These are phyloP conservation scores for Halcyon senegalensis DNA, from an alignment of 2,113 vertebrate species.

Conservation along the genomic window DNA sequence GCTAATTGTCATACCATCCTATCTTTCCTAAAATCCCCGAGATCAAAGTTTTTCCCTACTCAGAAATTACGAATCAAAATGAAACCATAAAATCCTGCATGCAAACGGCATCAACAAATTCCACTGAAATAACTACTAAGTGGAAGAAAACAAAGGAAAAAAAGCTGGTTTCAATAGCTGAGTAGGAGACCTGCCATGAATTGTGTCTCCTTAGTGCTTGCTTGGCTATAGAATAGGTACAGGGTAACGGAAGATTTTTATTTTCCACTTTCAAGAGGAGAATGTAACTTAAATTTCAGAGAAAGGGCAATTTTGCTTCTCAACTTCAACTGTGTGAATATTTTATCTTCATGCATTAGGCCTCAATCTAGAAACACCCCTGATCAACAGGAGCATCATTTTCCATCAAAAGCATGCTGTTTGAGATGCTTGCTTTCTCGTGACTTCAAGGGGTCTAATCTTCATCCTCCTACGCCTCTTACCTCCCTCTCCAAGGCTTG, in stretches of 20 bases:
- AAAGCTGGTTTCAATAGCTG: background rate
- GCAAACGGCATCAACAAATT: background rate
- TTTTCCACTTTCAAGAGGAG: background rate
- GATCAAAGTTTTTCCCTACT: background rate
- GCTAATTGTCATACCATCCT: background rate
- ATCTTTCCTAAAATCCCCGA: background rate
- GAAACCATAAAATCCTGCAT: background rate
- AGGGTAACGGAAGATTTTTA: background rate
- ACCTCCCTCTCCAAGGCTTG: background rate
- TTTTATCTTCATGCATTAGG: background rate
- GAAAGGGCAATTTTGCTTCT: background rate
- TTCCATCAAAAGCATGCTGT: background rate
- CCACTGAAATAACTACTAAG: background rate
- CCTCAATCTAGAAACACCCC: background rate
- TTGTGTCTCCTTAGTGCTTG: background rate
- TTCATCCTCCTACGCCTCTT: conserved; percentile 1
- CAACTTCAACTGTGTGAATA: background rate
- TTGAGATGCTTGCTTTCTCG: background rate
- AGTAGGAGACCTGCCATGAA: background rate
- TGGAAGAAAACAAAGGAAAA: background rate
- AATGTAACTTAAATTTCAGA: background rate
- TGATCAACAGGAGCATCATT: background rate
- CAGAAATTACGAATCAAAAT: background rate
- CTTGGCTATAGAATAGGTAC: background rate
- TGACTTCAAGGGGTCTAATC: background rate